Base-by-base conservation (phyloP, 2,888 invertebrate genomes). In the Willowsia nigromaculata region DNA sequence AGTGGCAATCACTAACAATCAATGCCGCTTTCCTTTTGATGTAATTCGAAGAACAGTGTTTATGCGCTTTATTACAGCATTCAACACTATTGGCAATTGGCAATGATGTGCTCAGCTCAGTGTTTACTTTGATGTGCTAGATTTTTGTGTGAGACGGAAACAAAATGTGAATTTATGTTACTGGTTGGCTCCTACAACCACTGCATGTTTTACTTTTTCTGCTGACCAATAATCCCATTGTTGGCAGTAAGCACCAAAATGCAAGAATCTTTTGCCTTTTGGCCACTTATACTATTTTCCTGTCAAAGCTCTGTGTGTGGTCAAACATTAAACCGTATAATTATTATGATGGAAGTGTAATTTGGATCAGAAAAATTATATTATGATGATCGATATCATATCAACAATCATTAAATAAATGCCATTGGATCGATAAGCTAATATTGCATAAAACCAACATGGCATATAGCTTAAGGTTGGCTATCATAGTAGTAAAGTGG, bases 91-190 rank as follows among this genome's bases (percentile, higher is more conserved):
- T 5, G 18, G n/a, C 18, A 1, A 53, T 30, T 33, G 33, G 13
- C 65, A 25, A 62, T n/a, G 27, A 9, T 37, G 9, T 37, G 37
- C 37, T 37, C 5, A 37, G 50, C 4, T 65, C n/a, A 40, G 43
- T 83, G 56, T 84, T 74, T 74, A 56, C 56, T 81, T 78, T 59
- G 71, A 87, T 81, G 87, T 71, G 43, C 81, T 71, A 81, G 87
- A 71, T 87, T 86, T 86, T n/a, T n/a, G n/a, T 40, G 47, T 59
- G 81, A 87, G 87, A 87, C 87, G 87, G 87, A 87, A 87, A 87
- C 87, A 81, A 87, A 71, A 22, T 53, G 47, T 15, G 33, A 87
- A 71, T 56, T 87, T 81, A 81, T 86, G 85, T 50, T 74, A 59
- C 74, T 84, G 33, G 59, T 7, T 33, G 22, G 22, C 18, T 53